Evolutionary conservation across 2,888 invertebrate genomes (phyloP).

Genomic region (Drymonia ruficornis): DNA sequence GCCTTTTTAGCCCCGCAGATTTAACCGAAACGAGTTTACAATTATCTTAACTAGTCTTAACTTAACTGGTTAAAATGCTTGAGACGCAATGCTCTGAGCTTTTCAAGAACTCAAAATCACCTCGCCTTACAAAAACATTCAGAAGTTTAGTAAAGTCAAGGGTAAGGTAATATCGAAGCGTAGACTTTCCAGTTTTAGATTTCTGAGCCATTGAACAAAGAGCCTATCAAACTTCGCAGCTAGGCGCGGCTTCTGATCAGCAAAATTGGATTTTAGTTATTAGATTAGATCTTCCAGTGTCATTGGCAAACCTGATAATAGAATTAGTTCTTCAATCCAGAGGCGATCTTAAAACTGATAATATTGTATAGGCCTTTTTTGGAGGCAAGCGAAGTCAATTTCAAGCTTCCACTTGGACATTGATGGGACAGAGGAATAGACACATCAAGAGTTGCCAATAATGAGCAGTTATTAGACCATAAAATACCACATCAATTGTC

Average conservation of each 20-base stretch:
- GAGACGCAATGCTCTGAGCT: not conserved
- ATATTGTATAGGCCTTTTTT: not conserved
- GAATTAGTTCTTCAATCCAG: not conserved
- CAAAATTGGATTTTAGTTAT: constrained; percentile 4
- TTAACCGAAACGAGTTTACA: too few species aligned
- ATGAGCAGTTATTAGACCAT: too few species aligned
- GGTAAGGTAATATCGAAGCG: constrained; percentile 1
- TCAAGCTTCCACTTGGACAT: too few species aligned
- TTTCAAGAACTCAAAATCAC: not conserved
- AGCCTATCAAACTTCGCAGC: constrained; percentile 1
- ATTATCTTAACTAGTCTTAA: too few species aligned
- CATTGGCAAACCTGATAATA: not conserved
- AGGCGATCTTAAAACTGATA: not conserved
- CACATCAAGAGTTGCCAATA: too few species aligned
- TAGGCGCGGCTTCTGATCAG: not conserved
- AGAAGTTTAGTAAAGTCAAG: constrained; percentile 6
- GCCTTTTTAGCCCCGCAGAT: too few species aligned
- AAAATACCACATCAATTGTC: too few species aligned
- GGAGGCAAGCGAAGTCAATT: not conserved
- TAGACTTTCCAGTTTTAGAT: constrained; percentile 3
- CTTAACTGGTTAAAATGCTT: too few species aligned
- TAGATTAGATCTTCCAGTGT: not conserved
- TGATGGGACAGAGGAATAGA: too few species aligned
- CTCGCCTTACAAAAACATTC: not conserved
- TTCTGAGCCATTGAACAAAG: constrained; percentile 4